Evolutionary conservation across 2,113 vertebrate species (phyloP), one percentile per base, ranked within the genome.

Genomic region (Dascyllus trimaculatus): DNA sequence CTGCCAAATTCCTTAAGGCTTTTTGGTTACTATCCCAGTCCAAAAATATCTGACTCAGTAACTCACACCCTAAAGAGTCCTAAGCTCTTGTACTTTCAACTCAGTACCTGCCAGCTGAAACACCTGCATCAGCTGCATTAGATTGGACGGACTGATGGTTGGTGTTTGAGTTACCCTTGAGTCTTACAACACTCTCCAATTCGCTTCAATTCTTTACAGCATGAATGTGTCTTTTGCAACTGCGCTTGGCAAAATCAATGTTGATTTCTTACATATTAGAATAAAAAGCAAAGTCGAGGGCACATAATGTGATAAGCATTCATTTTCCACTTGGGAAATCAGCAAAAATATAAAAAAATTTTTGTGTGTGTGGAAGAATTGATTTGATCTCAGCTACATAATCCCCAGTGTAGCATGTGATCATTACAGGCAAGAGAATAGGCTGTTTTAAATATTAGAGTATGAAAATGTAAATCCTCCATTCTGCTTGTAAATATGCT

Each of bases 31-130:
- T 29, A 65, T 70, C 22, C 2, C 61, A 56, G 14, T 56, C 71
- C 46, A 62, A 61, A 84, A 54, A 69, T 49, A 57, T 62, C 35
- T 22, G 53, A 71, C 59, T 60, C 7, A 67, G 17, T 77, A 72
- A 66, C 25, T 80, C 59, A 19, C 46, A 71, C 35, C 62, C 53
- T 21, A 61, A 32, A 63, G 49, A 45, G 59, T 18, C 49, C 26
- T 48, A 49, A 63, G 72, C 52, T 59, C 3, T 66, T 38, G 32
- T 45, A 32, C 45, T 38, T 66, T 26, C 43, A 58, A 18, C 49
- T 60, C 26, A 45, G 58, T 38, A 46, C 26, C 48, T 65, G 40
- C 48, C 54, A 65, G 54, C 43, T 68, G 49, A 53, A 53, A 66
- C 71, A 59, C 22, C 64, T 75, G 21, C 35, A 43, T 52, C 63